Conservation (phyloP, 2,797 vertebrate genomes). For the Acipenser transmontanus region DNA sequence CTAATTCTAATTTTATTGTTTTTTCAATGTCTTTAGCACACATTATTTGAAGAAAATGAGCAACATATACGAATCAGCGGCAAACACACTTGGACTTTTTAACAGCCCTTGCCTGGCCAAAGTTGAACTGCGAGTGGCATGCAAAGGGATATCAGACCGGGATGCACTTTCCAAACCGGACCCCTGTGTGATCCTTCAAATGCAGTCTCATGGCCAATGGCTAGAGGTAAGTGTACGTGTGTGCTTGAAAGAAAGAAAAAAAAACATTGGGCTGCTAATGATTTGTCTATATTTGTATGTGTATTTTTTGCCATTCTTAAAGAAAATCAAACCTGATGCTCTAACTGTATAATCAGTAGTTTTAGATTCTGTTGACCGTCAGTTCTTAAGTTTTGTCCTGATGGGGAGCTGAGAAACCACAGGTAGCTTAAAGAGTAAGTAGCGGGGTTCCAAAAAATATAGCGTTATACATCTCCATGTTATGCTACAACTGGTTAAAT, state of each 20-base stretch:
- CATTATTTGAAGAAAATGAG: constrained; percentile 73
- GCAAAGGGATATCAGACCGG: constrained; percentile 90
- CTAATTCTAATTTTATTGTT: too few species aligned
- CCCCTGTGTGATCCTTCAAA: constrained; percentile 94
- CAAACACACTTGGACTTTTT: constrained; percentile 94
- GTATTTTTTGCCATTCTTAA: not conserved
- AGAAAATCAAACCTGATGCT: not conserved
- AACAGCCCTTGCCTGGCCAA: constrained; percentile 94
- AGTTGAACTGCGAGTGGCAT: constrained; percentile 91
- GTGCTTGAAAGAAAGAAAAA: not conserved
- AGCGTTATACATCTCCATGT: too few species aligned
- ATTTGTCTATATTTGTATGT: not conserved
- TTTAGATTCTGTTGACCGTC: too few species aligned
- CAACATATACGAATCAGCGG: constrained; percentile 97
- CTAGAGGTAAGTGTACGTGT: constrained; percentile 78
- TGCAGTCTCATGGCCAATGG: constrained; percentile 98
- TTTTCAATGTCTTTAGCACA: too few species aligned
- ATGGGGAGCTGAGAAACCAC: too few species aligned
- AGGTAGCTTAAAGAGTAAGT: too few species aligned
- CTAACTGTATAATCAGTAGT: not conserved
- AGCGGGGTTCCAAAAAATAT: too few species aligned
- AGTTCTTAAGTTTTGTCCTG: too few species aligned
- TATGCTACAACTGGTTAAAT: too few species aligned
- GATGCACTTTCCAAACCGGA: constrained; percentile 96
- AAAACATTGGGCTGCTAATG: not conserved